Conservation (phyloP, 1,140 invertebrate genomes). For the Chironomus striatipennis region DNA sequence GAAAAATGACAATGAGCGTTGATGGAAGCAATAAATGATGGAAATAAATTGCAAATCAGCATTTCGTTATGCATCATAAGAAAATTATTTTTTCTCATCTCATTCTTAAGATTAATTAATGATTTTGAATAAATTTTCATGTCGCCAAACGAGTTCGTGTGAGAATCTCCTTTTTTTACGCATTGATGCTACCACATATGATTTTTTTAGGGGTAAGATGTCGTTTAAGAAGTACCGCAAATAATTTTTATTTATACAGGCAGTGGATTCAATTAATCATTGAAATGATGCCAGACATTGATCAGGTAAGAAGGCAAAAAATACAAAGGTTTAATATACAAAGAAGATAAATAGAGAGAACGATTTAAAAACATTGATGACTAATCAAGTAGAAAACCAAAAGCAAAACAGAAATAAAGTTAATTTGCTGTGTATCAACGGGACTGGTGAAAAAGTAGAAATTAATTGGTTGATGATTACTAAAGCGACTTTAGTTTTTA, state of each 20-base stretch:
- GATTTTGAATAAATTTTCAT: neutral
- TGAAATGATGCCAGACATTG: neutral
- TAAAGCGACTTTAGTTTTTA: too few relatives aligned
- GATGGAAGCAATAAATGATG: neutral
- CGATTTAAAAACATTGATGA: neutral
- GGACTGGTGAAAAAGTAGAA: too few relatives aligned
- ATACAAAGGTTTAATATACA: neutral
- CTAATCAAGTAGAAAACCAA: constrained; percentile 20
- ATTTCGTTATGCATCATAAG: neutral
- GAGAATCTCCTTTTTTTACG: neutral
- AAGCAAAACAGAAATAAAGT: neutral
- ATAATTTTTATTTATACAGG: neutral
- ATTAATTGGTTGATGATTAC: too few relatives aligned
- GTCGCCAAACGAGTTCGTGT: neutral
- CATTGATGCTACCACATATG: neutral
- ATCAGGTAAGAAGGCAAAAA: too few relatives aligned
- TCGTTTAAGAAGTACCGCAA: neutral
- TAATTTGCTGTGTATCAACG: neutral
- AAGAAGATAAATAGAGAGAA: neutral
- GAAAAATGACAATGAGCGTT: neutral
- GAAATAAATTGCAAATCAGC: constrained; percentile 15
- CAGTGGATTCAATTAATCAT: constrained; percentile 18
- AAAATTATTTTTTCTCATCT: neutral
- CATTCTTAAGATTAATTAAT: constrained; percentile 20
- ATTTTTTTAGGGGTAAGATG: neutral